A percentile compares a stretch with the other conserved stretches of the same genome.
Evolutionary conservation across 2,888 invertebrate genomes (phyloP).

Genomic region (Lepidochitona cinerea): DNA sequence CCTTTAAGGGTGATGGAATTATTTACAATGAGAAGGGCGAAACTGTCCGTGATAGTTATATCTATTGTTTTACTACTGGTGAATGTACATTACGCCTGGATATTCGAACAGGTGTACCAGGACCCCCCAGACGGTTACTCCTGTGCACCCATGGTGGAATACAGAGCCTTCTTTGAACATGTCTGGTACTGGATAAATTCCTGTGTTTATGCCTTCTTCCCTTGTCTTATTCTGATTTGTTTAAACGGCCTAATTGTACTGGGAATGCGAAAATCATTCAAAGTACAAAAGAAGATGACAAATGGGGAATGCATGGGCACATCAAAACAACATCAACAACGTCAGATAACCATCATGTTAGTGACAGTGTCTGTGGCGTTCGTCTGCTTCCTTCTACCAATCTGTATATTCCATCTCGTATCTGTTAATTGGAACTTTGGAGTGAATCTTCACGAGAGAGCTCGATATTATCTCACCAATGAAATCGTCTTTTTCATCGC

Average conservation of each 20-base stretch:
- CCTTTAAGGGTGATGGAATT: background rate
- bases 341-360: slow-evolving; percentile 4
- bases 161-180: background rate
- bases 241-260: slow-evolving; percentile 1
- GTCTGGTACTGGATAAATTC: slow-evolving; percentile 5
- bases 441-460: background rate
- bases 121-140: background rate
- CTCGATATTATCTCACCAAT: background rate
- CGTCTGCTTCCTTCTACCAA: background rate
- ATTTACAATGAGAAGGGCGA: background rate
- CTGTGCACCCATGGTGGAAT: background rate
- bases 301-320: background rate
- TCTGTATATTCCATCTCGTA: background rate
- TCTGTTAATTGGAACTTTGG: background rate
- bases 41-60: background rate
- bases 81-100: background rate
- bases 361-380: slow-evolving; percentile 2
- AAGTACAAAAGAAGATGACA: background rate
- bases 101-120: background rate
- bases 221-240: background rate
- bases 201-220: slow-evolving; percentile 4
- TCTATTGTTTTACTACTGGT: background rate
- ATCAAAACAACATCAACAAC: background rate
- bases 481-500: background rate
- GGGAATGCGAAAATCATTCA: background rate